Conservation (phyloP, 2,888 invertebrate species). For the Laothoe populi region DNA sequence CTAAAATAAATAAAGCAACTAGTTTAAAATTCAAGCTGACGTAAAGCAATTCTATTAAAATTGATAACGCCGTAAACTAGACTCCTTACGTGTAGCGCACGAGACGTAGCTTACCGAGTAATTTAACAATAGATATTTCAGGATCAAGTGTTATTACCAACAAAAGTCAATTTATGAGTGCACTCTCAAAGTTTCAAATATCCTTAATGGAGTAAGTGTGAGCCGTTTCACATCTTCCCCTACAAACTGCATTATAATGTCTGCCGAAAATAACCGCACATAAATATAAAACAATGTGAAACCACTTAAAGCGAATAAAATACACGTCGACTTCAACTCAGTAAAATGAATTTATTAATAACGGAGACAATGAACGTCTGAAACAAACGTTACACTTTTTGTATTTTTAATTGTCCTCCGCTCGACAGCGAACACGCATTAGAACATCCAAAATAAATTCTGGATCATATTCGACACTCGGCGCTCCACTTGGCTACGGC, state of each 20-base stretch:
- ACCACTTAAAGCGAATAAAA: constrained; percentile 86
- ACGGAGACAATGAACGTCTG: constrained; percentile 85
- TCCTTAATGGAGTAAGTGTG: constrained; percentile 83
- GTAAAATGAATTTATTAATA: constrained; percentile 86
- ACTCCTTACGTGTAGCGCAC: neutral
- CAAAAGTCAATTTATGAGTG: constrained; percentile 82
- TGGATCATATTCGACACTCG: constrained; percentile 78
- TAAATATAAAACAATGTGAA: constrained; percentile 85
- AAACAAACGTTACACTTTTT: constrained; percentile 83
- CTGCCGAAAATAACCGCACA: constrained; percentile 83
- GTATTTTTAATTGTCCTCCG: constrained; percentile 84
- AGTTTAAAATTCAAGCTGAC: neutral
- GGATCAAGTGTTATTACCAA: constrained; percentile 76
- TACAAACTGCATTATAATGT: constrained; percentile 84
- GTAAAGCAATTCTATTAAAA: constrained; percentile 8
- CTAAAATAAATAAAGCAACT: neutral
- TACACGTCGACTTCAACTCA: constrained; percentile 83
- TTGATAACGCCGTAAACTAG: constrained; percentile 13
- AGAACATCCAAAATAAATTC: constrained; percentile 82
- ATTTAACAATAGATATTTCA: constrained; percentile 65
- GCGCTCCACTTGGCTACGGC: constrained; percentile 32
- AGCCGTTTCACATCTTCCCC: constrained; percentile 82
- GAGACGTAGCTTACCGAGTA: constrained; percentile 32
- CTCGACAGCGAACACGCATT: constrained; percentile 81
- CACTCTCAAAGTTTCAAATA: constrained; percentile 83